A percentile compares a stretch with the other conserved stretches of the same genome.
Evolutionary conservation across 2,888 invertebrate genomes (phyloP).

Genomic region (Ennomos fuscantarius): DNA sequence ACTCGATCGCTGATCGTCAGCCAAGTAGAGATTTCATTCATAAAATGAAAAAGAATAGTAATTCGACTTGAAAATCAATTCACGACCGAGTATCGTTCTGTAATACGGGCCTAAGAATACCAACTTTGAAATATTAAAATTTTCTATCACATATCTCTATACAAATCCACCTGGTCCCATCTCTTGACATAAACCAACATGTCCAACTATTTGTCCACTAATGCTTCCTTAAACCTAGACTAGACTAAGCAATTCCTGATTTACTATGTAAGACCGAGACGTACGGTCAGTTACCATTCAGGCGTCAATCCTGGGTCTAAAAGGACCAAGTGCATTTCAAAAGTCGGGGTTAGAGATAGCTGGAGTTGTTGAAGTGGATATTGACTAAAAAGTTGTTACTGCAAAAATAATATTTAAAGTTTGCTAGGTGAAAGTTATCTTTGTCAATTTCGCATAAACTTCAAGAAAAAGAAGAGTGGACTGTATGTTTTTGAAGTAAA

Average conservation of each 20-base stretch:
- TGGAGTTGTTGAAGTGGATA: neutral
- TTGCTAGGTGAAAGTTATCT: no score
- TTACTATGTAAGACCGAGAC: conserved; percentile 29
- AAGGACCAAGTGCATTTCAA: conserved; percentile 14
- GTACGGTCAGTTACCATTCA: conserved; percentile 31
- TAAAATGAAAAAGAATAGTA: no score
- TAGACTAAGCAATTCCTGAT: conserved; percentile 23
- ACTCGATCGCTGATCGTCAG: no score
- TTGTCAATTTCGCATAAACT: no score
- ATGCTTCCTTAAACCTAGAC: conserved; percentile 22
- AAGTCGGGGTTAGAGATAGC: conserved; percentile 11
- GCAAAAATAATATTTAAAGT: no score
- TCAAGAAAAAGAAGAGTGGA: no score
- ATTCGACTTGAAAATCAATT: no score
- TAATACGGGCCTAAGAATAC: no score
- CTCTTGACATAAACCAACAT: conserved; percentile 16
- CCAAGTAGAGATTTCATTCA: no score
- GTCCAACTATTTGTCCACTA: conserved; percentile 38
- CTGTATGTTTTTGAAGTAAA: no score
- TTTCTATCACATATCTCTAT: conserved; percentile 25
- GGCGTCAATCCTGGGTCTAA: conserved; percentile 32
- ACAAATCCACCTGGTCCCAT: conserved; percentile 21
- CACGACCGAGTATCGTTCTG: no score
- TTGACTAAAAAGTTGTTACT: neutral
- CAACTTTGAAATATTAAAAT: conserved; percentile 12